A percentile compares a stretch with the other conserved stretches of the same genome.
These are phyloP conservation scores for Dione vanillae DNA, from an alignment of 2,888 invertebrate genomes.

Conservation along the genomic window DNA sequence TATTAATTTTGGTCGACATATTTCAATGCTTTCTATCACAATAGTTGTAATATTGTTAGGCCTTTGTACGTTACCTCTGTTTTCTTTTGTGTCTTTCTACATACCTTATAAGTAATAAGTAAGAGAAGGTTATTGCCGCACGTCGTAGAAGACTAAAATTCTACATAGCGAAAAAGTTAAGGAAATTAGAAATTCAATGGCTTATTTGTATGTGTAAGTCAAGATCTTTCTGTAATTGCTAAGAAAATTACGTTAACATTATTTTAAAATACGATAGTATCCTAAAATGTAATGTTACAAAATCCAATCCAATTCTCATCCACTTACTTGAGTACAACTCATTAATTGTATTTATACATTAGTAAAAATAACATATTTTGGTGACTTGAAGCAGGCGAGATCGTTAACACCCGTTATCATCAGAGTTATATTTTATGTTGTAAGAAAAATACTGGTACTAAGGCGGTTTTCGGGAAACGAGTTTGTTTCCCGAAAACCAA, in stretches of 20 bases:
- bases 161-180: background rate
- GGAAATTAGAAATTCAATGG: background rate
- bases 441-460: too few relatives aligned
- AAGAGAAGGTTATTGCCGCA: constrained; percentile 4
- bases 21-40: constrained; percentile 12
- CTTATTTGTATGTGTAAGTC: background rate
- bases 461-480: too few relatives aligned
- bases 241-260: background rate
- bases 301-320: too few relatives aligned
- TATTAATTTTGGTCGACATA: constrained; percentile 3
- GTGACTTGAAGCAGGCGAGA: too few relatives aligned
- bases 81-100: constrained; percentile 6
- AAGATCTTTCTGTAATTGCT: background rate
- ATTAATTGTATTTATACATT: too few relatives aligned
- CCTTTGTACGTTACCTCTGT: constrained; percentile 2
- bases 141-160: background rate
- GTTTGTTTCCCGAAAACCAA: too few relatives aligned
- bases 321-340: too few relatives aligned
- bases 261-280: too few relatives aligned
- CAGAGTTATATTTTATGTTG: too few relatives aligned
- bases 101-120: constrained; percentile 17
- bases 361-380: too few relatives aligned
- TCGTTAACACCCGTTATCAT: too few relatives aligned
- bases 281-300: too few relatives aligned
- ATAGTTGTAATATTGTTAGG: constrained; percentile 13